Conservation (phyloP, 2,113 vertebrate genomes). For the Sinocyclocheilus anophthalmus region DNA sequence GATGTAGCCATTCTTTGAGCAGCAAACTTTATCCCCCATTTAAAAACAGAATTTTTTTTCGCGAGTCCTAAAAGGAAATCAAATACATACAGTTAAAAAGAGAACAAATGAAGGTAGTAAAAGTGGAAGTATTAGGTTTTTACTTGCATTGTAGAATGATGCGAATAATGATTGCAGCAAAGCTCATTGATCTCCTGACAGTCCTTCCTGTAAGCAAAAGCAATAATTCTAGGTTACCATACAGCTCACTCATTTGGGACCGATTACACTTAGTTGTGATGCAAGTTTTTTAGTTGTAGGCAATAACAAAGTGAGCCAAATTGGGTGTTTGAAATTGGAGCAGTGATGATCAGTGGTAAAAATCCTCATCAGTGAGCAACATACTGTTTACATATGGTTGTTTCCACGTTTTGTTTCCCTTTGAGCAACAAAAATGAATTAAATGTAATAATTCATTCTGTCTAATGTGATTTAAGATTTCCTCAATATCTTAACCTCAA, state of each 20-base stretch:
- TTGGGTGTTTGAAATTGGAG: no score
- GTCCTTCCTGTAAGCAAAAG: slow-evolving; percentile 69
- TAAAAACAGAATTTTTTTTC: slow-evolving; percentile 68
- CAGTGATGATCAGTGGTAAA: no score
- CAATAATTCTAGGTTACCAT: background rate
- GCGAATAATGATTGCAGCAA: slow-evolving; percentile 79
- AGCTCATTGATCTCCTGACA: slow-evolving; percentile 82
- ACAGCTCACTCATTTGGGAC: background rate
- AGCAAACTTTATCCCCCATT: slow-evolving; percentile 81
- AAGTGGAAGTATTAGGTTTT: background rate
- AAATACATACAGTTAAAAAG: background rate
- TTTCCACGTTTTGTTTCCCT: background rate
- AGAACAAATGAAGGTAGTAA: background rate
- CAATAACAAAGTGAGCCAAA: no score
- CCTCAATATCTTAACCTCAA: no score
- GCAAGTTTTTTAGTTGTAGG: no score
- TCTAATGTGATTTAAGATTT: no score
- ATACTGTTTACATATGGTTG: background rate
- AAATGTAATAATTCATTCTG: no score
- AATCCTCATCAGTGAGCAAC: background rate
- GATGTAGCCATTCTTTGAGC: slow-evolving; percentile 69
- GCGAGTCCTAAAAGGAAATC: slow-evolving; percentile 13
- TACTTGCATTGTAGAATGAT: slow-evolving; percentile 72
- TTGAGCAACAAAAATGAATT: no score
- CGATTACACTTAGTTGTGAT: background rate